Evolutionary conservation across 2,888 invertebrate genomes (phyloP).

Genomic region (Clitarchus hookeri): DNA sequence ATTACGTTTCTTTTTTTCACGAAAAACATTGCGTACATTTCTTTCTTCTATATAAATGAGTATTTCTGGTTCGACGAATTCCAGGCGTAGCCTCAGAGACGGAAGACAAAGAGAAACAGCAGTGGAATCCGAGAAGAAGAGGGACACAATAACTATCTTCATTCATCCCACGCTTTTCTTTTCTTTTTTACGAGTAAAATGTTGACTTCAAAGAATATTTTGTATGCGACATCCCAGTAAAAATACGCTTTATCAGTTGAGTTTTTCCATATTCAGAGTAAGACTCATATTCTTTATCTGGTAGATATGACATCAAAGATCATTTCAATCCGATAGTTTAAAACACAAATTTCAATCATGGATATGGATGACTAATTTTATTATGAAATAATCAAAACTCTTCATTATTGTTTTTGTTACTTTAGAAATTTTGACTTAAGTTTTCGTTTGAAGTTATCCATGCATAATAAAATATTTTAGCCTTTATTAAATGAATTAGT

Average conservation of each 20-base stretch:
- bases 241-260: not conserved
- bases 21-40: not conserved
- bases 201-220: not conserved
- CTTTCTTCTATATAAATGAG: not conserved
- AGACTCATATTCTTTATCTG: too few species aligned
- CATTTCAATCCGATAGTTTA: too few species aligned
- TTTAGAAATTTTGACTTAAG: too few species aligned
- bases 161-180: not conserved
- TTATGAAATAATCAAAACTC: too few species aligned
- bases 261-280: too few species aligned
- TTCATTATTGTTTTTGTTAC: too few species aligned
- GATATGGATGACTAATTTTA: too few species aligned
- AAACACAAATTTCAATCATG: too few species aligned
- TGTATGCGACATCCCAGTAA: not conserved
- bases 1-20: not conserved
- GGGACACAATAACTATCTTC: not conserved
- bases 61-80: not conserved
- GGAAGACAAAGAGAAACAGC: not conserved
- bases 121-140: not conserved
- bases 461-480: too few species aligned
- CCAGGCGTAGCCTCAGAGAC: not conserved
- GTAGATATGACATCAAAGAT: too few species aligned
- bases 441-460: too few species aligned
- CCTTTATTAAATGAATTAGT: too few species aligned
- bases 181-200: not conserved